These are phyloP conservation scores for Chlorocebus sabaeus DNA, from an alignment of 2,113 vertebrate genomes.

Conservation along the genomic window DNA sequence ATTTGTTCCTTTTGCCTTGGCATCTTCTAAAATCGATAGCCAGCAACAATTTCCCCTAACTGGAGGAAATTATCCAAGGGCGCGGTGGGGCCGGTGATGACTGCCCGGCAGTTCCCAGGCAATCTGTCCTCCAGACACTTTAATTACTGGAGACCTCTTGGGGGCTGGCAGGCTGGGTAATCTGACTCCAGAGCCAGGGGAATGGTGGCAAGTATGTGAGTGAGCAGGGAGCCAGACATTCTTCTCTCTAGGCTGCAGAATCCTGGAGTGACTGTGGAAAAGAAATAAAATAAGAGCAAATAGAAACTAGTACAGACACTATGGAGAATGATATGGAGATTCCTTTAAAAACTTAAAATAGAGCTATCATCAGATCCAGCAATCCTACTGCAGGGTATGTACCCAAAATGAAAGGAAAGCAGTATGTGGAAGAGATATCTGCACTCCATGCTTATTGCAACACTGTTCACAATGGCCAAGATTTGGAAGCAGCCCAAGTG, in stretches of 20 bases:
- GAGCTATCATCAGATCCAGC: too few relatives aligned
- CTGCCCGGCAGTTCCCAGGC: not conserved
- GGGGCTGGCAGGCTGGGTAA: not conserved
- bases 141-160: not conserved
- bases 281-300: not conserved
- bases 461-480: too few relatives aligned
- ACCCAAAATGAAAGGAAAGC: too few relatives aligned
- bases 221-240: not conserved
- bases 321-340: too few relatives aligned
- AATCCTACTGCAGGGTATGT: too few relatives aligned
- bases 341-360: too few relatives aligned
- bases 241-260: not conserved
- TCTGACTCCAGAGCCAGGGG: not conserved
- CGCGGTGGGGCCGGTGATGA: rapidly evolving
- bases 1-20: conserved; percentile 54
- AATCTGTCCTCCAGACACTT: not conserved
- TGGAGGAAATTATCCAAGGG: not conserved
- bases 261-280: not conserved
- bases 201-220: not conserved
- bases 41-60: not conserved
- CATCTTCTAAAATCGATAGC: conserved; percentile 54
- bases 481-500: too few relatives aligned
- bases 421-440: too few relatives aligned
- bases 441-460: too few relatives aligned
- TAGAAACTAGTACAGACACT: too few relatives aligned